Evolutionary conservation across 2,797 vertebrate genomes (phyloP).

Genomic region (Tapera naevia): DNA sequence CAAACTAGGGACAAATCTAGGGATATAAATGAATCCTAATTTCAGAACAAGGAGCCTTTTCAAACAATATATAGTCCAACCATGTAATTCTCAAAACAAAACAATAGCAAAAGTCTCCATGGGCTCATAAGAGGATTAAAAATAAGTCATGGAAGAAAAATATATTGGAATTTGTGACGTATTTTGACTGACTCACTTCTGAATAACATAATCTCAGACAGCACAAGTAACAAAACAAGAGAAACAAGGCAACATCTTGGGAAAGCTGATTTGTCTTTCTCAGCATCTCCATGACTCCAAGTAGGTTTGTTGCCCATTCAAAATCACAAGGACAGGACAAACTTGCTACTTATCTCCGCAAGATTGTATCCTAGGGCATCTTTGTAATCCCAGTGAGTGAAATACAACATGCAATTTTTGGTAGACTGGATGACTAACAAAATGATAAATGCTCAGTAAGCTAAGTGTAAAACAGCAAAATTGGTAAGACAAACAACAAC

Average conservation of each 20-base stretch:
- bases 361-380: background rate
- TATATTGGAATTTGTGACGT: background rate
- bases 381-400: background rate
- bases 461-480: background rate
- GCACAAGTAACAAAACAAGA: background rate
- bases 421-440: background rate
- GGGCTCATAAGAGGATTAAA: background rate
- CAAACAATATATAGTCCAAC: background rate
- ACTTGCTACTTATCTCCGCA: background rate
- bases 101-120: rapidly evolving
- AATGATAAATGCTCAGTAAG: background rate
- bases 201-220: background rate
- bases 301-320: background rate
- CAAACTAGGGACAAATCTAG: background rate
- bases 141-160: background rate
- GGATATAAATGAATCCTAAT: background rate
- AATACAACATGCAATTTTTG: background rate
- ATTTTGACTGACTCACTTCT: background rate
- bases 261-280: background rate
- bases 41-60: background rate
- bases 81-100: background rate
- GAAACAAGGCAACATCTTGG: background rate
- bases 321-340: background rate
- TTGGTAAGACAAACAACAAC: background rate
- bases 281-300: background rate